Conservation (phyloP, 23 tunicate genomes). For the Halocynthia roretzi region DNA sequence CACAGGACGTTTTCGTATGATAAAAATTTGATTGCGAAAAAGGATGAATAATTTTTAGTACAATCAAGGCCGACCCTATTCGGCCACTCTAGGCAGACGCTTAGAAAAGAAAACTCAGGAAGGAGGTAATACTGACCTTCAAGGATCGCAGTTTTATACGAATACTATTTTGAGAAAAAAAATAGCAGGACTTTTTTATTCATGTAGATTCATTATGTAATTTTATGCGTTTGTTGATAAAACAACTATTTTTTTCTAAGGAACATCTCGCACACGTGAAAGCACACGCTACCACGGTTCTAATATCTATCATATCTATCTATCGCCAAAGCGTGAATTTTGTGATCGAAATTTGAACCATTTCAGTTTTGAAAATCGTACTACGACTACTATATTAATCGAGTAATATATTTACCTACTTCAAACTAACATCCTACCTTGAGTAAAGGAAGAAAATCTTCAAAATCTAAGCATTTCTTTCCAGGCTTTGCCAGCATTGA, state of each 20-base stretch:
- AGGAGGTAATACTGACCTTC: not conserved
- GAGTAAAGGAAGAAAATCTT: slow-evolving; percentile 61
- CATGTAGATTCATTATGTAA: too few species aligned
- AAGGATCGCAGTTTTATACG: too few species aligned
- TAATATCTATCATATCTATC: too few species aligned
- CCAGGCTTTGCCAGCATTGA: slow-evolving; percentile 58
- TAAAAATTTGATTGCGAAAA: not conserved
- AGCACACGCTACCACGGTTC: too few species aligned
- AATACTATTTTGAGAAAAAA: too few species aligned
- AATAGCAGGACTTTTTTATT: too few species aligned
- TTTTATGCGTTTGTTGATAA: too few species aligned
- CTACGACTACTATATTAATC: not conserved
- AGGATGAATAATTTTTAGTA: not conserved
- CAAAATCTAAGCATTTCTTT: slow-evolving; percentile 57
- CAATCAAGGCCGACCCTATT: not conserved
- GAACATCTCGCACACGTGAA: too few species aligned
- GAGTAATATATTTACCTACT: slow-evolving; percentile 13
- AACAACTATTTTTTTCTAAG: too few species aligned
- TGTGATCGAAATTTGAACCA: not conserved
- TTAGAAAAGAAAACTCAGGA: not conserved
- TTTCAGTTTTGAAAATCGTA: not conserved
- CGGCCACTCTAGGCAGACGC: not conserved
- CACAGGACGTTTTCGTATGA: not conserved
- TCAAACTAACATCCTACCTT: not conserved
- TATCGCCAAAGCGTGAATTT: not conserved